Evolutionary conservation across 1,140 invertebrate genomes (phyloP), one percentile per base, ranked within the genome.

Genomic region (Cepaea nemoralis): DNA sequence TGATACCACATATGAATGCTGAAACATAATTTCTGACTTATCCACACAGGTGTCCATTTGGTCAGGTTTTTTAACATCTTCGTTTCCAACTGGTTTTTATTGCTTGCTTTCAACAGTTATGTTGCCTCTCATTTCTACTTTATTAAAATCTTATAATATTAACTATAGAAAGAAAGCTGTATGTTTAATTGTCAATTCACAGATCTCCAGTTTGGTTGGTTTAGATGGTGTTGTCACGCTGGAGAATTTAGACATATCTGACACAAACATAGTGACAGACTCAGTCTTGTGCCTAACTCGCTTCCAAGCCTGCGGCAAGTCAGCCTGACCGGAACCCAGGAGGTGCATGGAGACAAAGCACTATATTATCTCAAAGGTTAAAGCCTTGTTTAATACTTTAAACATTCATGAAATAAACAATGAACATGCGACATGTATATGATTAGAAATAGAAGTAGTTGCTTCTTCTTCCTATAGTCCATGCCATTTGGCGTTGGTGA

Each of bases 251-350:
- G 73, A 82, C 27, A 35, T 82, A 27, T 82, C 80, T n/a, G 63
- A 82, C 14, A 82, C 80, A 16, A 0, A 70, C 42, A 82, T 82
- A n/a, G 39, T 76, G 24, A 82, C 50, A 35, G 80, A 82, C 31
- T 76, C 73, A 0, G n/a, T 82, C 19, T 63, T 82, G 24, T 82
- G 73, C 37, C 42, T 82, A 5, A 77, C 80, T 3, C 73, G 67
- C 59, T 76, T 39, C 80, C 80, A 14, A 31, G 33, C 42, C 45
- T 82, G 19, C 16, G 19, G 14, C 33, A 75, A 10, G 6, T 82
- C 27, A 77, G 67, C 63, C 40, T 82, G 16, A 39, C 80, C n/a
- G 80, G 80, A 48, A 82, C 80, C 27, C 59, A 69, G 22, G 33
- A 69, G 14, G 74, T 82, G 27, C n/a, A 77, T 70, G 80, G 80